Conservation (phyloP, 2,113 vertebrate species). For the Camelus bactrianus region DNA sequence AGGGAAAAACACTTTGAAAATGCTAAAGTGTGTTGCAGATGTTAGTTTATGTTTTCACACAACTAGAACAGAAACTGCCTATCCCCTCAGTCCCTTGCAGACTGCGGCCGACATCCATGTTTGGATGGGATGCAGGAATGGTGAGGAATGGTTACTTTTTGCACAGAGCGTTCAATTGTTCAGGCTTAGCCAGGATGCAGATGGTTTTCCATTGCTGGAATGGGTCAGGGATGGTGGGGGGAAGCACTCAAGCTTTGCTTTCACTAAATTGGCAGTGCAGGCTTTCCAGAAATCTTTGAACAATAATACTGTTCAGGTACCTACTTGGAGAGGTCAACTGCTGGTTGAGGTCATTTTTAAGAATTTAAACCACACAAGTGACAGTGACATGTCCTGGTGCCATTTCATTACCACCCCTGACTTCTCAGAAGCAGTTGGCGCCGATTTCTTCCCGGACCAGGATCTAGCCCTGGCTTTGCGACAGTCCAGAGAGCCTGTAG, state of each 20-base stretch:
- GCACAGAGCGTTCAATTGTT: not conserved
- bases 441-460: not conserved
- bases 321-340: not conserved
- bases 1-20: not conserved
- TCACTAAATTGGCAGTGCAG: not conserved
- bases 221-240: not conserved
- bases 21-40: not conserved
- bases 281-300: not conserved
- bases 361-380: not conserved
- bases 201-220: not conserved
- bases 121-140: not conserved
- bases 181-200: not conserved
- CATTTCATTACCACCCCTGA: not conserved
- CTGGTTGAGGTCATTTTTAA: not conserved
- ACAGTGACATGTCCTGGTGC: not conserved
- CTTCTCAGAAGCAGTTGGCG: not conserved
- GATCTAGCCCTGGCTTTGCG: not conserved
- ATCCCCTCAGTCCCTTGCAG: not conserved
- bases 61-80: not conserved
- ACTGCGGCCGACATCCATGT: not conserved
- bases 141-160: not conserved
- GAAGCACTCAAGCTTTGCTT: not conserved
- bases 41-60: not conserved
- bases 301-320: not conserved
- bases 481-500: not conserved